phyloP scores from a whole-genome alignment of 1,140 invertebrate genomes.

The Sesamia nonagrioides region DNA sequence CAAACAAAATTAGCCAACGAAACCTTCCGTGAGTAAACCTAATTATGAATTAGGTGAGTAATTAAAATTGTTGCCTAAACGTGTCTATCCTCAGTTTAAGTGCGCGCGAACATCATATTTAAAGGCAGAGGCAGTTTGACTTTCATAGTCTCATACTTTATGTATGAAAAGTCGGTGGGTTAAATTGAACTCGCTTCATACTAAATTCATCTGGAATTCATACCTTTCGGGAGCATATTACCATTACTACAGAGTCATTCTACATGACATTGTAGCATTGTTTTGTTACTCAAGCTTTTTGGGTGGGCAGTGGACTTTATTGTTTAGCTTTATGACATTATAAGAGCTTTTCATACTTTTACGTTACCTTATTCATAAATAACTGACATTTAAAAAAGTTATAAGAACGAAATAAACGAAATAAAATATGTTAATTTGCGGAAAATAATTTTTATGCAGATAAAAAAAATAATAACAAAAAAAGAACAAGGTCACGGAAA shows the following conservation, averaged over 20 bases:
- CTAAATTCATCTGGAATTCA: slow-evolving; percentile 60
- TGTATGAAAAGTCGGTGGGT: slow-evolving; percentile 57
- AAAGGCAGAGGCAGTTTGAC: slow-evolving; percentile 26
- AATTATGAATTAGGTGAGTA: slow-evolving; percentile 29
- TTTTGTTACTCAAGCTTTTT: slow-evolving; percentile 4
- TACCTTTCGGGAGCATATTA: slow-evolving; percentile 57
- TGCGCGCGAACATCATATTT: slow-evolving; percentile 41
- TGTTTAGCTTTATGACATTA: neutral
- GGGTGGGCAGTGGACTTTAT: neutral
- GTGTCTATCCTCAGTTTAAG: slow-evolving; percentile 21
- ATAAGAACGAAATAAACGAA: too few relatives aligned
- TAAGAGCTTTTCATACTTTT: neutral
- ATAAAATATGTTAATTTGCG: too few relatives aligned
- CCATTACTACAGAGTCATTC: slow-evolving; percentile 43
- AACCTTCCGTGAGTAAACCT: neutral
- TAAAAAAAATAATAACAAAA: too few relatives aligned
- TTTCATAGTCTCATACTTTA: slow-evolving; percentile 58
- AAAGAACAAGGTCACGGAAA: too few relatives aligned
- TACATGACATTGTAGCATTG: slow-evolving; percentile 27
- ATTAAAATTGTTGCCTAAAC: slow-evolving; percentile 34
- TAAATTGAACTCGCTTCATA: slow-evolving; percentile 57
- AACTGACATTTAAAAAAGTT: too few relatives aligned
- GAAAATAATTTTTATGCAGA: too few relatives aligned
- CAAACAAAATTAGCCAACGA: too few relatives aligned
- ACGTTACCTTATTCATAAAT: too few relatives aligned